Evolutionary conservation across 1,140 invertebrate species (phyloP).

Genomic region (Drosophila guanche): DNA sequence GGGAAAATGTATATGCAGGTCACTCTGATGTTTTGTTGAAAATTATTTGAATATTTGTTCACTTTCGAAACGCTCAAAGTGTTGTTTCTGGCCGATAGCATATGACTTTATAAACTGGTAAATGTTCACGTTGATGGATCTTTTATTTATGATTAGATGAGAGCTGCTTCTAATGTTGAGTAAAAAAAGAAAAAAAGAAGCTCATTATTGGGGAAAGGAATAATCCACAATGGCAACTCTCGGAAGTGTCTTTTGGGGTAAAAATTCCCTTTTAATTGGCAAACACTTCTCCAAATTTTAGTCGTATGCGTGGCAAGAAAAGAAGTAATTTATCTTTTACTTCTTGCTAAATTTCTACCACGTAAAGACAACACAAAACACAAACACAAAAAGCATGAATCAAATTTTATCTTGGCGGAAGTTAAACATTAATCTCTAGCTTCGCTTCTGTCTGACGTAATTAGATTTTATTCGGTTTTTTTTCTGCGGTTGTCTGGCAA

Average conservation of each 20-base stretch:
- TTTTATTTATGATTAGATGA: constrained; percentile 19
- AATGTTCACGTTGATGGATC: constrained; percentile 36
- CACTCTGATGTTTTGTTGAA: constrained; percentile 58
- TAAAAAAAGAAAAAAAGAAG: too few relatives aligned
- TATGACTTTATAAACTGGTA: constrained; percentile 17
- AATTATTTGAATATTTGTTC: constrained; percentile 68
- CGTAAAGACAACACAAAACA: background rate
- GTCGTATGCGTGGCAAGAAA: background rate
- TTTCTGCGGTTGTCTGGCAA: constrained; percentile 24
- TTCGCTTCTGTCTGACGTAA: constrained; percentile 32
- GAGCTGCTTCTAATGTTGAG: background rate
- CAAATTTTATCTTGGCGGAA: constrained; percentile 41
- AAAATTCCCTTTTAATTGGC: too few relatives aligned
- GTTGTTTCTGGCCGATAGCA: constrained; percentile 17
- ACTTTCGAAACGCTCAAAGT: constrained; percentile 49
- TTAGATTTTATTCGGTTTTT: constrained; percentile 43
- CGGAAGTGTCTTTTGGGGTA: too few relatives aligned
- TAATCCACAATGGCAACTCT: too few relatives aligned
- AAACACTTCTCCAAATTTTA: too few relatives aligned
- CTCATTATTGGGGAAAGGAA: too few relatives aligned
- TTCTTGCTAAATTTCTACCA: too few relatives aligned
- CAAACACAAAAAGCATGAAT: constrained; percentile 9
- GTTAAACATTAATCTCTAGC: constrained; percentile 41
- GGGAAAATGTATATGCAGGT: constrained; percentile 69
- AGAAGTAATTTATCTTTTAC: constrained; percentile 20